Percentiles rank a stretch among this genome's conserved stretches.
Evolutionary conservation across 2,797 vertebrate species (phyloP).

Genomic region (Hirundo rustica): DNA sequence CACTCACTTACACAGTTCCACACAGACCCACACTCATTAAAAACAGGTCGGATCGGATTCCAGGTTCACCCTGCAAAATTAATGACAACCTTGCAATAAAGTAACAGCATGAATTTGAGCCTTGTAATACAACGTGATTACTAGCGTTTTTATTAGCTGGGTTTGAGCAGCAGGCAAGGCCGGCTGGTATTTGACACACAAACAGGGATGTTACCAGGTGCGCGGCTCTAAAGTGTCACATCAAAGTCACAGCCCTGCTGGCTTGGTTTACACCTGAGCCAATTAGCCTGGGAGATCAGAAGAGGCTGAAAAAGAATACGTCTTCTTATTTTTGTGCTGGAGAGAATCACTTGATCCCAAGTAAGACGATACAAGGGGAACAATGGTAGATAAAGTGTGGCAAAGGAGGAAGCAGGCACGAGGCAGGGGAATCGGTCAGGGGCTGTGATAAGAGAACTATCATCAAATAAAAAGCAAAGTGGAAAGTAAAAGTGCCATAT

Average conservation of each 20-base stretch:
- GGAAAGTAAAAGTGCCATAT: constrained; percentile 79
- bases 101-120: constrained; percentile 78
- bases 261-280: constrained; percentile 95
- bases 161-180: constrained; percentile 79
- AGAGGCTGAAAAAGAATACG: constrained; percentile 82
- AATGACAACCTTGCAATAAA: constrained; percentile 80
- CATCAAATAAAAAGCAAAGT: constrained; percentile 74
- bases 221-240: constrained; percentile 77
- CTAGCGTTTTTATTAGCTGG: constrained; percentile 77
- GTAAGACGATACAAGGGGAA: constrained; percentile 80
- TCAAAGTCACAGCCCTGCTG: constrained; percentile 87
- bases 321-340: constrained; percentile 75
- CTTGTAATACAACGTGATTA: constrained; percentile 79
- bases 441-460: constrained; percentile 50
- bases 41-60: constrained; percentile 81
- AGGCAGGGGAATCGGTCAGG: constrained; percentile 43
- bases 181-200: constrained; percentile 79
- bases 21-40: constrained; percentile 76
- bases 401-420: constrained; percentile 1
- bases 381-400: constrained; percentile 68
- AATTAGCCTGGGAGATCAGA: constrained; percentile 92
- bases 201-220: constrained; percentile 77
- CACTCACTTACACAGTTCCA: constrained; percentile 33
- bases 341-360: constrained; percentile 86
- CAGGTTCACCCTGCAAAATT: constrained; percentile 86